phyloP scores from a whole-genome alignment of 2,888 invertebrate species.

The Toxonevra muliebris region DNA sequence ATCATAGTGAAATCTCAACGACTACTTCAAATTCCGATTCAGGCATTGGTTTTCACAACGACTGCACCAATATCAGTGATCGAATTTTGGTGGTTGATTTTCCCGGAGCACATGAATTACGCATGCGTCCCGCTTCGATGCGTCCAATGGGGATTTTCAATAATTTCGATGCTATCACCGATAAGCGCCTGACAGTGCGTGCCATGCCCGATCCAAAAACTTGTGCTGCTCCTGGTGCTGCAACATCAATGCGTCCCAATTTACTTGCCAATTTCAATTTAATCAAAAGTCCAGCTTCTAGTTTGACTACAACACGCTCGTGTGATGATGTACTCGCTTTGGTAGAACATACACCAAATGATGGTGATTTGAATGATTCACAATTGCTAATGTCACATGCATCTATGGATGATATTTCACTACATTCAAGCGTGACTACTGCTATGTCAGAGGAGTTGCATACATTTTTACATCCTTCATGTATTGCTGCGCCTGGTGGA shows the following conservation, averaged over 20 bases:
- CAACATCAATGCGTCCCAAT: slow-evolving; percentile 49
- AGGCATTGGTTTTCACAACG: slow-evolving; percentile 92
- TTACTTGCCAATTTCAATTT: slow-evolving; percentile 66
- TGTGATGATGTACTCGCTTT: slow-evolving; percentile 70
- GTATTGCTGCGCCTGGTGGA: neutral
- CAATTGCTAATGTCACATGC: slow-evolving; percentile 50
- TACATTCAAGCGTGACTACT: slow-evolving; percentile 59
- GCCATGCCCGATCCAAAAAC: slow-evolving; percentile 72
- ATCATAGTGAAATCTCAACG: slow-evolving; percentile 80
- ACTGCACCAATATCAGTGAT: slow-evolving; percentile 84
- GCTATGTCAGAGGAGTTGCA: slow-evolving; percentile 46
- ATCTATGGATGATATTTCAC: slow-evolving; percentile 72
- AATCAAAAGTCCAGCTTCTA: slow-evolving; percentile 62
- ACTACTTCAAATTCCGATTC: slow-evolving; percentile 95
- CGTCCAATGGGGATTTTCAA: slow-evolving; percentile 60
- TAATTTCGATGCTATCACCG: slow-evolving; percentile 45
- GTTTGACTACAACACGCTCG: slow-evolving; percentile 65
- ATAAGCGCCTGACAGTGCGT: slow-evolving; percentile 70
- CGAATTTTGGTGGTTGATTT: slow-evolving; percentile 82
- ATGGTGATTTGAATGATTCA: slow-evolving; percentile 23
- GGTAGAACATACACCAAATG: slow-evolving; percentile 45
- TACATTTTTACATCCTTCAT: slow-evolving; percentile 49
- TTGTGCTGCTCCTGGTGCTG: slow-evolving; percentile 34
- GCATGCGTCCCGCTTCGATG: slow-evolving; percentile 40
- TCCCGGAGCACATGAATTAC: slow-evolving; percentile 62